Evolutionary conservation across 1,140 invertebrate species (phyloP).

Genomic region (Neodiprion pinetum): DNA sequence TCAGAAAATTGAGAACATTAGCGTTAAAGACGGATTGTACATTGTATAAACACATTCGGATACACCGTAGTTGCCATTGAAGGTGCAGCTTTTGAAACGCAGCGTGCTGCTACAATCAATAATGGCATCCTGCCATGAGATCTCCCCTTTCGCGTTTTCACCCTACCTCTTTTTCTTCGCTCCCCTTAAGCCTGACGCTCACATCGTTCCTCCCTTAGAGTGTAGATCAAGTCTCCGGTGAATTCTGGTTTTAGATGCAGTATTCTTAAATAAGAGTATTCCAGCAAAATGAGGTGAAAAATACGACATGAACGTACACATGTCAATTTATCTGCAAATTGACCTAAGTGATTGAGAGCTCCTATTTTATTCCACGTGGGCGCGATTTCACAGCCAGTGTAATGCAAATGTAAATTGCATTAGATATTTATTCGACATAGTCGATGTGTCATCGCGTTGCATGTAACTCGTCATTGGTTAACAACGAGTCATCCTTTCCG

Average conservation of each 20-base stretch:
- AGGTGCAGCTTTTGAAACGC: too few relatives aligned
- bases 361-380: neutral
- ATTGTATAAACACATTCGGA: too few relatives aligned
- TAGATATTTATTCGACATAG: neutral
- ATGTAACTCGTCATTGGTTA: neutral
- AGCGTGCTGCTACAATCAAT: neutral
- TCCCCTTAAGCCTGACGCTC: neutral
- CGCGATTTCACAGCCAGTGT: neutral
- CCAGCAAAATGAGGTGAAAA: too few relatives aligned
- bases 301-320: too few relatives aligned
- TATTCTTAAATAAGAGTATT: too few relatives aligned
- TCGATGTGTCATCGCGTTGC: neutral
- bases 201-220: neutral
- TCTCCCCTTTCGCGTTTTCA: neutral
- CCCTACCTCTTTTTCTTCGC: neutral
- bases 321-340: too few relatives aligned
- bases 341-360: neutral
- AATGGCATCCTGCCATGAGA: neutral
- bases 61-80: too few relatives aligned
- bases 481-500: neutral
- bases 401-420: neutral
- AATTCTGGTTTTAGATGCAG: too few relatives aligned
- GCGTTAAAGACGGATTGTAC: too few relatives aligned
- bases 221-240: neutral
- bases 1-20: too few relatives aligned